Conservation (phyloP, 2,888 invertebrate genomes). For the Electrophaes corylata region DNA sequence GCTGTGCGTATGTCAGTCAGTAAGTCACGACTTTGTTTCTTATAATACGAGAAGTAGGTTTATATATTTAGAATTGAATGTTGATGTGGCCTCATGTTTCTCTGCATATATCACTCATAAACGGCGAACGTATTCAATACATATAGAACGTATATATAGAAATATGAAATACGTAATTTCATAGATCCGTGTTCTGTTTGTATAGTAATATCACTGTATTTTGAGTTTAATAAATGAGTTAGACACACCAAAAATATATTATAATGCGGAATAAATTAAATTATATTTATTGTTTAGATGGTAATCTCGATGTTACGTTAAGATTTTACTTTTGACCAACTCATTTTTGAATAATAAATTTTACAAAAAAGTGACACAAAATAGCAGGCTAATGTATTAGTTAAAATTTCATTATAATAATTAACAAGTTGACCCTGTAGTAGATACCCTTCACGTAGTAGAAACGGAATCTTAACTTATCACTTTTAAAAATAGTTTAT, state of each 20-base stretch:
- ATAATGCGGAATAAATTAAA: neutral
- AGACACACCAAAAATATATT: conserved; percentile 3
- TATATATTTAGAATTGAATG: conserved; percentile 64
- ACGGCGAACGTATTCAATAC: neutral
- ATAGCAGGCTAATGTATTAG: neutral
- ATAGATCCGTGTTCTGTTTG: conserved; percentile 29
- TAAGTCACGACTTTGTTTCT: no score
- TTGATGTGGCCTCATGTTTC: conserved; percentile 55
- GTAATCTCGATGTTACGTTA: neutral
- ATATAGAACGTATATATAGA: conserved; percentile 14
- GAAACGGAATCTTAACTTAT: no score
- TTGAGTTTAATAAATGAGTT: conserved; percentile 7
- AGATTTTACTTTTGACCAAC: neutral
- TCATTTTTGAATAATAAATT: no score
- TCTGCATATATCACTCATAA: conserved; percentile 14
- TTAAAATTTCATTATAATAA: neutral
- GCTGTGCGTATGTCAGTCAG: no score
- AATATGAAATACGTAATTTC: conserved; percentile 16
- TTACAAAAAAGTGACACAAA: neutral
- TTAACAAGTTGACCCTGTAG: neutral
- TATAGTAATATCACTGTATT: neutral
- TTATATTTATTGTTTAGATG: neutral
- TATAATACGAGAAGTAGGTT: no score
- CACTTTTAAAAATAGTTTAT: no score
- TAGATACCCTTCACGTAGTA: neutral